Conservation (phyloP, 2,113 vertebrate species). For the Sinocyclocheilus grahami region DNA sequence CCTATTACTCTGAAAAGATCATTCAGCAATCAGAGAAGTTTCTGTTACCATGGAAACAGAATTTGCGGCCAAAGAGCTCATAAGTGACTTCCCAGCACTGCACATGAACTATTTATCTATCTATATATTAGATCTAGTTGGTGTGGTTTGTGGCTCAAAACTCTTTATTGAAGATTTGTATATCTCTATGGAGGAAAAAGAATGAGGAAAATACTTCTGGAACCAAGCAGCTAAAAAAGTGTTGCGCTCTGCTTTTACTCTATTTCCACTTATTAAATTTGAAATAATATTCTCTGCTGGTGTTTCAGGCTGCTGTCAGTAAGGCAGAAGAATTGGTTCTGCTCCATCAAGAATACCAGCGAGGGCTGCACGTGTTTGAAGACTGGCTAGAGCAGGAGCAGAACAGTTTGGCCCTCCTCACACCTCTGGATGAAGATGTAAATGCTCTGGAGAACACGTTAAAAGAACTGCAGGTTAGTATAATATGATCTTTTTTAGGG, state of each 20-base stretch:
- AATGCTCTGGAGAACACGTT: slow-evolving; percentile 82
- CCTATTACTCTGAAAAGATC: neutral
- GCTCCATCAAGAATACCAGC: slow-evolving; percentile 92
- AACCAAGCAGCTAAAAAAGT: neutral
- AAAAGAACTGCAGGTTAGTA: slow-evolving; percentile 84
- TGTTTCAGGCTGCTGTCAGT: slow-evolving; percentile 81
- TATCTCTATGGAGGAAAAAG: neutral
- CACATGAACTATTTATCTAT: neutral
- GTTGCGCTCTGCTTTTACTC: neutral
- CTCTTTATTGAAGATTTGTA: neutral
- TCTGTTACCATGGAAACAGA: neutral
- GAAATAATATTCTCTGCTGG: neutral
- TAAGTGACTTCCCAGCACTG: neutral
- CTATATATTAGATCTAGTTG: neutral
- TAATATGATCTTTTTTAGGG: neutral
- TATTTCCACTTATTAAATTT: neutral
- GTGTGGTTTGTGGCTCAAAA: neutral
- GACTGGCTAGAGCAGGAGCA: slow-evolving; percentile 91
- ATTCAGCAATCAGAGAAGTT: neutral
- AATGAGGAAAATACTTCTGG: neutral
- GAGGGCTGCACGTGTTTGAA: slow-evolving; percentile 88
- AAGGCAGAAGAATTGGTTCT: slow-evolving; percentile 86
- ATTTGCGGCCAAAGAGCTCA: neutral
- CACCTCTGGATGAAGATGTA: slow-evolving; percentile 81
- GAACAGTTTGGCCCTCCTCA: slow-evolving; percentile 79